Conservation (phyloP, 2,113 vertebrate genomes). For the Leptodactylus fuscus region DNA sequence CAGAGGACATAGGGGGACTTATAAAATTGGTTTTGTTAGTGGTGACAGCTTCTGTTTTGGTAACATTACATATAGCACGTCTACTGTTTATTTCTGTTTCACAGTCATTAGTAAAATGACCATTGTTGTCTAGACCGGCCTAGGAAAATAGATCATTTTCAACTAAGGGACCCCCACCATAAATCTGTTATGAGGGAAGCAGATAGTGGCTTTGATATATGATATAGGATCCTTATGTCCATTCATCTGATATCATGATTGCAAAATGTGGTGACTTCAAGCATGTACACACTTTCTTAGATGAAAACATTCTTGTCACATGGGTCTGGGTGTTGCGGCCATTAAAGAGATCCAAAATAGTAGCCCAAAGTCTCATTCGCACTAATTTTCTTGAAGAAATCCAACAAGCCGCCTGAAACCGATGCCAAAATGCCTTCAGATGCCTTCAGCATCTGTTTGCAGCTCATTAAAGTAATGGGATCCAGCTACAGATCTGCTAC, state of each 20-base stretch:
- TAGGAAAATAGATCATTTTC: background rate
- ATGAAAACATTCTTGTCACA: background rate
- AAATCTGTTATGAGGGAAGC: slow-evolving; percentile 13
- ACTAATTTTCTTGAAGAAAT: background rate
- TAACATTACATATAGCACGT: background rate
- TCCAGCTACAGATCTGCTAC: background rate
- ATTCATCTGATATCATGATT: background rate
- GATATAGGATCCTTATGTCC: slow-evolving; percentile 16
- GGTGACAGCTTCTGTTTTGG: background rate
- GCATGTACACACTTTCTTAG: background rate
- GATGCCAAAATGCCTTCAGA: too few species aligned
- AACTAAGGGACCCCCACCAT: background rate
- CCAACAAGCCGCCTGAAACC: background rate
- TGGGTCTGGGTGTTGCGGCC: background rate
- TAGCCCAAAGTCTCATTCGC: background rate
- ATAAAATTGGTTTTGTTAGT: too few species aligned
- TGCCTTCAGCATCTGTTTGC: background rate
- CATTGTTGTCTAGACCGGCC: background rate
- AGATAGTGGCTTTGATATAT: background rate
- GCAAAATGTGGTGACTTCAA: background rate
- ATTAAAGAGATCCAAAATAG: background rate
- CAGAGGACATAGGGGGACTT: too few species aligned
- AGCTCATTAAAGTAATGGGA: background rate
- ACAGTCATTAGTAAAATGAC: background rate
- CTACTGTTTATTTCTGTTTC: background rate